Evolutionary conservation across 2,797 vertebrate species (phyloP), one percentile per base, ranked within the genome.

Genomic region (Falco naumanni): DNA sequence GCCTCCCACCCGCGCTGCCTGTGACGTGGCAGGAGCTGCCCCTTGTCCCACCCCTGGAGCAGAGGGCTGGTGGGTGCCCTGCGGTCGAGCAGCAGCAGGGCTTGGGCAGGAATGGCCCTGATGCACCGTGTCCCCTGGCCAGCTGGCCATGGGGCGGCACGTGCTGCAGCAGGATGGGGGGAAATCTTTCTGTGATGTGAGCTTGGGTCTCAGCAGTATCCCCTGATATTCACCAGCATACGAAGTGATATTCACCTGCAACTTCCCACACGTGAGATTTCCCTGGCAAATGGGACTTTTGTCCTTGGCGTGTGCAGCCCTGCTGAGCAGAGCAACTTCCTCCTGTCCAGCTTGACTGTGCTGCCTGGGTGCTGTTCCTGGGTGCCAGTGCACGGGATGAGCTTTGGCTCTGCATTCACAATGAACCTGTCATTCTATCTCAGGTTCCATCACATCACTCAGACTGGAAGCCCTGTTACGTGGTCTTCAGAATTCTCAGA

Each of bases 401-500:
- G 56, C 21, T 33, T 25, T 14, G 45, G 48, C 22, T 16, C 28
- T 13, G 43, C 34, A 3, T 11, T 24, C 13, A 6, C 3, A 16
- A 29, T 3, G 5, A 18, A 11, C 25, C 25, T 37, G 39, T 25
- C 25, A 5, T 34, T 31, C 18, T 13, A 56, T 28, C 70, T 50
- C 47, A 8, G 34, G 41, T 10, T 65, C 16, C 4, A 14, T n/a
- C 43, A 2, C 28, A 2, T 6, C 1, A 0, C 50, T 39, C 50
- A 3, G 48, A 4, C 0, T 16, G 51, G 64, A 39, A 7, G 50
- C 15, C 12, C 54, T 19, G 19, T 9, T 29, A 3, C 0, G 1
- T 0, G 2, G 14, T 16, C 47, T 68, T 60, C 64, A 56, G 76
- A 6, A 50, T 4, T 2, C 26, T 48, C 29, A 25, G 48, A 4